phyloP scores from a whole-genome alignment of 2,113 vertebrate species.

The Gymnocephalus cernua region DNA sequence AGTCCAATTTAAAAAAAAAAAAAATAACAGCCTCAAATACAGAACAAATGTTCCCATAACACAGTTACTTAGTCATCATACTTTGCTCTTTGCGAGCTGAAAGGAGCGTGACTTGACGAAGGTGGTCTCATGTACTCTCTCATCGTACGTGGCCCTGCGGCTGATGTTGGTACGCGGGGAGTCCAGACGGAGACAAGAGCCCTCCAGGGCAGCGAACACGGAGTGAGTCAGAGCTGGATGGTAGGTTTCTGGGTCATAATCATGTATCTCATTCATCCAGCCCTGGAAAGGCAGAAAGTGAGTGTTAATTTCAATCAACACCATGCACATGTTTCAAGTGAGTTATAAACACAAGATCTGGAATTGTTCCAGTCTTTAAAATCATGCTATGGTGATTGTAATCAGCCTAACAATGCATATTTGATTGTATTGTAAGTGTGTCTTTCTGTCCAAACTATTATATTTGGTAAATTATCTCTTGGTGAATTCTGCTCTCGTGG shows the following conservation, averaged over 20 bases:
- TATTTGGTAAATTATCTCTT: too few species aligned
- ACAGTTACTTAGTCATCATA: slow-evolving; percentile 50
- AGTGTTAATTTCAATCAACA: slow-evolving; percentile 12
- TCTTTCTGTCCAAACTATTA: neutral
- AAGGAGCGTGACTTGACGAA: slow-evolving; percentile 85
- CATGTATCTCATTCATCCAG: slow-evolving; percentile 90
- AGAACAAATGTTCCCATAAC: neutral
- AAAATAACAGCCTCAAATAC: neutral
- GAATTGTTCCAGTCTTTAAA: slow-evolving; percentile 1
- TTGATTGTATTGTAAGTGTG: neutral
- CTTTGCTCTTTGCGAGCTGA: slow-evolving; percentile 86
- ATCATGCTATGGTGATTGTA: neutral
- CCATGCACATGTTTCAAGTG: neutral
- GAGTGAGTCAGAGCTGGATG: slow-evolving; percentile 88
- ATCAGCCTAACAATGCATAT: neutral
- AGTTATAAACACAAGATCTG: slow-evolving; percentile 4
- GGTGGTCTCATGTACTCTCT: slow-evolving; percentile 77
- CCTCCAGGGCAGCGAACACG: slow-evolving; percentile 87
- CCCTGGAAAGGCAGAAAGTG: slow-evolving; percentile 79
- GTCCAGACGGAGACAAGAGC: slow-evolving; percentile 85
- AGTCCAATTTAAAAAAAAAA: neutral
- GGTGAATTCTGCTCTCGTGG: neutral
- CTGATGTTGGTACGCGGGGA: slow-evolving; percentile 86
- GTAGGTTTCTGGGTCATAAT: slow-evolving; percentile 87
- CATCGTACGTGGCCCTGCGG: slow-evolving; percentile 84